These are phyloP conservation scores for Ctenopoma kingsleyae DNA, from an alignment of 2,797 vertebrate species.

Conservation along the genomic window DNA sequence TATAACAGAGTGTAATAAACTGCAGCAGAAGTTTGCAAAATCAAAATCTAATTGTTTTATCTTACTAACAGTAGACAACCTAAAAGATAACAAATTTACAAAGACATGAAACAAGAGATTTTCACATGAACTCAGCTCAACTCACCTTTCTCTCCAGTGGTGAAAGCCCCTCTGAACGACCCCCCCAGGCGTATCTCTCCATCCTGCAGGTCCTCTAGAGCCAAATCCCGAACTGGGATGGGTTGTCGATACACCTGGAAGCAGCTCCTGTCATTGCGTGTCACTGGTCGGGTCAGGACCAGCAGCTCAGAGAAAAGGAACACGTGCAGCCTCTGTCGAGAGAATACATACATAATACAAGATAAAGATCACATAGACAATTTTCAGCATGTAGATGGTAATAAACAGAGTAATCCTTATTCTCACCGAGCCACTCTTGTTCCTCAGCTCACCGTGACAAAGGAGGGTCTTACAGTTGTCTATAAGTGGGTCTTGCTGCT, in stretches of 20 bases:
- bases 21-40: too few species aligned
- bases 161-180: constrained; percentile 95
- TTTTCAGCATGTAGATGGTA: not conserved
- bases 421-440: constrained; percentile 94
- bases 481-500: constrained; percentile 92
- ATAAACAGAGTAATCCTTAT: not conserved
- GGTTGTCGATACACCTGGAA: constrained; percentile 98
- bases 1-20: too few species aligned
- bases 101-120: not conserved
- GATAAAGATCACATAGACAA: not conserved
- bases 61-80: not conserved
- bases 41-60: not conserved
- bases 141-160: constrained; percentile 94
- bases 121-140: not conserved
- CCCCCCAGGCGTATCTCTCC: constrained; percentile 96
- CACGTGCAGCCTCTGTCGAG: constrained; percentile 91
- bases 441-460: constrained; percentile 96
- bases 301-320: constrained; percentile 97
- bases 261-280: constrained; percentile 90
- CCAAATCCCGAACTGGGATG: constrained; percentile 91
- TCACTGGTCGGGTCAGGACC: constrained; percentile 93
- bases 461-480: constrained; percentile 91
- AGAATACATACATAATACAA: not conserved
- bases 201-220: constrained; percentile 95
- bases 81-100: not conserved